Evolutionary conservation across 2,888 invertebrate species (phyloP), one percentile per base, ranked within the genome.

Genomic region (Hymenopus coronatus): DNA sequence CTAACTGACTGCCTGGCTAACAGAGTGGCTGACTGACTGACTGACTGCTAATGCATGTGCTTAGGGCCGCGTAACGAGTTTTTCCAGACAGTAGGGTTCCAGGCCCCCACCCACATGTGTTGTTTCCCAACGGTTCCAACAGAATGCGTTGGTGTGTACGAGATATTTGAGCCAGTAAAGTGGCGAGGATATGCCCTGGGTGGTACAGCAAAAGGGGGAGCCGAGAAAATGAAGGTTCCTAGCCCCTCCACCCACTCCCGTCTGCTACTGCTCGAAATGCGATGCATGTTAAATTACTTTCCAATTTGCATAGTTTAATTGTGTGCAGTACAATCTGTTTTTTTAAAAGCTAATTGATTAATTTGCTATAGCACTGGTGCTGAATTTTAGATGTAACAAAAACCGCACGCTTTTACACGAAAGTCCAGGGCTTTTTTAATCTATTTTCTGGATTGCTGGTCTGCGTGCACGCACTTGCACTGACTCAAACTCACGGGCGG

Each of bases 271-370:
- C 54, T 70, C 54, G 87, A 87, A 87, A 87, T 33, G 82, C 87
- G 87, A 87, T 87, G 87, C 87, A 87, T 87, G 87, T 87, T 87
- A 87, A 87, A 87, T 87, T 87, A 87, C 87, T 87, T 87, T 87
- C 87, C 87, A 87, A 87, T 87, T 87, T 87, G 87, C 87, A 87
- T 87, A 87, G 87, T 87, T 87, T 87, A 87, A 87, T 87, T 87
- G 87, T 87, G 87, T 87, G 87, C 87, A 87, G 87, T 87, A 87
- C 87, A 87, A 87, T 87, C 87, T 87, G 87, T 87, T 87, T 87
- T 87, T 87, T 87, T 87, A 87, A 87, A 87, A 87, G 87, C 87
- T 87, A 87, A 87, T 87, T 87, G 87, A 87, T 87, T 87, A 87
- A 87, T 87, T 87, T 87, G 82, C 87, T 87, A 87, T 87, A 87